Base-by-base conservation (phyloP, 2,113 vertebrate genomes). In the Epinephelus fuscoguttatus region DNA sequence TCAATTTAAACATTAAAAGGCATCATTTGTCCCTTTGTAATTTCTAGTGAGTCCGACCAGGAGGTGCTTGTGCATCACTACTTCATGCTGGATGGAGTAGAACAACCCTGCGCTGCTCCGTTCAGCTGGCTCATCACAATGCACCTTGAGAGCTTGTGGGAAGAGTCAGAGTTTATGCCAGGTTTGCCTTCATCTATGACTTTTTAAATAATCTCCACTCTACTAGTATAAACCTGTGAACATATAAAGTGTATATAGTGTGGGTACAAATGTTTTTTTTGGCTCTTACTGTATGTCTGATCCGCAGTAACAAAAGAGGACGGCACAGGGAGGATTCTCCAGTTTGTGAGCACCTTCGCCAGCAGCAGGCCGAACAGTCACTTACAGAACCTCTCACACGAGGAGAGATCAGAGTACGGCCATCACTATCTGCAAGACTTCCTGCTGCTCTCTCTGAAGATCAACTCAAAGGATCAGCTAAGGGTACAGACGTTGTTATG, bases 121-220 rank as follows among this genome's bases (percentile, higher is more conserved):
- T 96, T 95, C 79, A 95, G 95, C 84, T 95, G 94, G 95, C 82
- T 94, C 23, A 60, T 96, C 68, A 91, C 3, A 49, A 0, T 40
- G 25, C 80, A 93, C 37, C 91, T 93, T 7, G 87, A 95, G 8
- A 90, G 77, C 14, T 76, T 95, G 18, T 96, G 95, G 95, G 94
- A 92, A 59, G 95, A 96, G 78, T 94, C 94, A 8, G 91, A 95
- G 56, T 94, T 94, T 50, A 74, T 92, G 40, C 94, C 88, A 90
- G 93, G 95, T 95, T 55, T 75, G 86, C 23, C 9, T 64, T 6
- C 0, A 18, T 70, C 8, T 61, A 0, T 1, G 10, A 6, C 13
- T 25, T 52, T 30, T 50, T 5, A 6, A 3, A 45, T 45, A 9
- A 12, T 45, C 42, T 45, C 11, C 42, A 45, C 42, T 45, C 42